phyloP scores from a whole-genome alignment of 2,113 vertebrate genomes.

The Ciconia maguari region DNA sequence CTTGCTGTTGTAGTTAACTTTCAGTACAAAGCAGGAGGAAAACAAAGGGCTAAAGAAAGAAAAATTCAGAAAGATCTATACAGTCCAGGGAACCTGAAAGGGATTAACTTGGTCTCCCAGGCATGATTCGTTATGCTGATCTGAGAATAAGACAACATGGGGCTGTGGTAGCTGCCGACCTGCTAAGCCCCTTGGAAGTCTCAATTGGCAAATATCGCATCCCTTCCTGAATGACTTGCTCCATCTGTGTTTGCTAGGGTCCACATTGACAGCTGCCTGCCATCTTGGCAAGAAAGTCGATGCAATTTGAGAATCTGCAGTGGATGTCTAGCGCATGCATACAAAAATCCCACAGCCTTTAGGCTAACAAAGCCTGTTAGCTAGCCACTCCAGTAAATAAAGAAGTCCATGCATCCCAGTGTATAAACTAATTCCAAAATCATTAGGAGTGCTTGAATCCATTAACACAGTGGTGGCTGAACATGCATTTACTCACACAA shows the following conservation, averaged over 20 bases:
- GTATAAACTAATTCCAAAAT: slow-evolving; percentile 10
- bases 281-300: slow-evolving; percentile 55
- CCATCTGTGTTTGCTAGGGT: slow-evolving; percentile 68
- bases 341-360: not conserved
- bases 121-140: slow-evolving; percentile 62
- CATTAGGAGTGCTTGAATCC: slow-evolving; percentile 1
- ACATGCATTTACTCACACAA: not conserved
- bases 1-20: slow-evolving; percentile 50
- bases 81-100: slow-evolving; percentile 63
- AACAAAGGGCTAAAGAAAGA: slow-evolving; percentile 60
- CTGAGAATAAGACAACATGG: slow-evolving; percentile 22
- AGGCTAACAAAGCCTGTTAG: slow-evolving; percentile 5
- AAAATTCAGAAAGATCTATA: slow-evolving; percentile 63
- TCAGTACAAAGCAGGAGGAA: slow-evolving; percentile 50
- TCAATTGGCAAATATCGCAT: slow-evolving; percentile 57
- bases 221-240: slow-evolving; percentile 47
- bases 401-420: not conserved
- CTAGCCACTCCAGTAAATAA: slow-evolving; percentile 19
- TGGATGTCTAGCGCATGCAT: not conserved
- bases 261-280: slow-evolving; percentile 63
- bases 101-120: slow-evolving; percentile 63
- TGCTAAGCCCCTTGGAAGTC: slow-evolving; percentile 48
- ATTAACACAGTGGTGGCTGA: not conserved
- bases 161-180: slow-evolving; percentile 28
- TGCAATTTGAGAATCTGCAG: slow-evolving; percentile 47